Conservation (phyloP, 2,113 vertebrate genomes). For the Acanthochromis polyacanthus region DNA sequence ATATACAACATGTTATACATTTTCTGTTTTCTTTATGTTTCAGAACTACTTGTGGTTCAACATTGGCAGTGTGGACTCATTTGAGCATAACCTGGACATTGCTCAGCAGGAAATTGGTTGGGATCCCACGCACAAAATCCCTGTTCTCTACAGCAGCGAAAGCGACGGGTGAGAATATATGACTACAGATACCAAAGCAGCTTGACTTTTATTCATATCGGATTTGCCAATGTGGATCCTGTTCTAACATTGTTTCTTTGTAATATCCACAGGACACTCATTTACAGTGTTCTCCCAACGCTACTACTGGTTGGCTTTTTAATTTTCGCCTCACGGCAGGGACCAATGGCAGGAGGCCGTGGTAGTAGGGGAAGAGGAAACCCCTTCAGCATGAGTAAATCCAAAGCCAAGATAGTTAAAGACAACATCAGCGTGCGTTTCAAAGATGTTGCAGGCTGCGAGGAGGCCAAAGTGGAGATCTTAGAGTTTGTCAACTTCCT, state of each 20-base stretch:
- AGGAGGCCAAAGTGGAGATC: slow-evolving; percentile 97
- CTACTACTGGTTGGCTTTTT: slow-evolving; percentile 91
- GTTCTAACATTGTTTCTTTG: neutral
- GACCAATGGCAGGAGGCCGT: slow-evolving; percentile 86
- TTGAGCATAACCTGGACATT: slow-evolving; percentile 94
- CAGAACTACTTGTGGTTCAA: slow-evolving; percentile 97
- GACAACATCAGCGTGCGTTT: slow-evolving; percentile 92
- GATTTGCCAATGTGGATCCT: neutral
- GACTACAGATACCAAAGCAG: neutral
- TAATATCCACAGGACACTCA: slow-evolving; percentile 82
- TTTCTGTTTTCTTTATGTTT: slow-evolving; percentile 40
- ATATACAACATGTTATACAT: neutral
- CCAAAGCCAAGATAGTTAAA: slow-evolving; percentile 93
- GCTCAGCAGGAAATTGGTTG: slow-evolving; percentile 87
- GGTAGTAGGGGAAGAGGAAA: slow-evolving; percentile 89
- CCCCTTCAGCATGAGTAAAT: slow-evolving; percentile 93
- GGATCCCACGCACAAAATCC: slow-evolving; percentile 87
- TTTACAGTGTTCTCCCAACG: slow-evolving; percentile 91
- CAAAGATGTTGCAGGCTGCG: slow-evolving; percentile 96
- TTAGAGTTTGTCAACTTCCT: slow-evolving; percentile 97
- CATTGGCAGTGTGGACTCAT: slow-evolving; percentile 97
- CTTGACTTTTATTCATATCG: neutral
- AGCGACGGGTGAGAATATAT: slow-evolving; percentile 90
- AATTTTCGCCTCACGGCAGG: slow-evolving; percentile 88
- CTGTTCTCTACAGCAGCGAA: slow-evolving; percentile 92